Evolutionary conservation across 2,113 vertebrate genomes (phyloP).

Genomic region (Taxidea taxus): DNA sequence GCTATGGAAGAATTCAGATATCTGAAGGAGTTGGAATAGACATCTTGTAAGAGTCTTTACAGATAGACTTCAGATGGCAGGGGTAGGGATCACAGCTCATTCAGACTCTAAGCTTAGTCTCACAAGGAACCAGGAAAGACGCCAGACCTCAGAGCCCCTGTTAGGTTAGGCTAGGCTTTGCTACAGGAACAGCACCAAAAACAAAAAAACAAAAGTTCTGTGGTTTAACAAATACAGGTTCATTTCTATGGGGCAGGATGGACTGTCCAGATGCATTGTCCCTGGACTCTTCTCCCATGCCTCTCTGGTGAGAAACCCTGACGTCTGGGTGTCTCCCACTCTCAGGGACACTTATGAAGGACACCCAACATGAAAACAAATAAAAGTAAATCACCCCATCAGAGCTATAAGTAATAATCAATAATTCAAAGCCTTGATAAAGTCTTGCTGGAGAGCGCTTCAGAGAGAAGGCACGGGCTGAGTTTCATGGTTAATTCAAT

Average conservation of each 20-base stretch:
- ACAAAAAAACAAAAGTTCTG: neutral
- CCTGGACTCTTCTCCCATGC: neutral
- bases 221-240: neutral
- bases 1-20: neutral
- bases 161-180: neutral
- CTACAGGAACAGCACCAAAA: neutral
- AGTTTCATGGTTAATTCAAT: slow-evolving; percentile 99
- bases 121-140: neutral
- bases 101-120: neutral
- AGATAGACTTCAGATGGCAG: neutral
- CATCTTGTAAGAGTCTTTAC: neutral
- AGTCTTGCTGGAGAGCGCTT: slow-evolving; percentile 84
- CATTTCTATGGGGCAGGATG: neutral
- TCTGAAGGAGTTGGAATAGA: neutral
- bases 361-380: slow-evolving; percentile 81
- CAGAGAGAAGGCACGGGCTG: slow-evolving; percentile 91
- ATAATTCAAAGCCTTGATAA: slow-evolving; percentile 89
- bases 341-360: slow-evolving; percentile 81
- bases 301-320: neutral
- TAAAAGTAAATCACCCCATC: slow-evolving; percentile 81
- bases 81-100: neutral
- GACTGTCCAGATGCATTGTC: neutral
- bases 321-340: slow-evolving; percentile 34
- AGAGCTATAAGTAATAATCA: slow-evolving; percentile 87
- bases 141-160: neutral